Evolutionary conservation across 2,113 vertebrate genomes (phyloP).

Genomic region (Cisticola juncidis): DNA sequence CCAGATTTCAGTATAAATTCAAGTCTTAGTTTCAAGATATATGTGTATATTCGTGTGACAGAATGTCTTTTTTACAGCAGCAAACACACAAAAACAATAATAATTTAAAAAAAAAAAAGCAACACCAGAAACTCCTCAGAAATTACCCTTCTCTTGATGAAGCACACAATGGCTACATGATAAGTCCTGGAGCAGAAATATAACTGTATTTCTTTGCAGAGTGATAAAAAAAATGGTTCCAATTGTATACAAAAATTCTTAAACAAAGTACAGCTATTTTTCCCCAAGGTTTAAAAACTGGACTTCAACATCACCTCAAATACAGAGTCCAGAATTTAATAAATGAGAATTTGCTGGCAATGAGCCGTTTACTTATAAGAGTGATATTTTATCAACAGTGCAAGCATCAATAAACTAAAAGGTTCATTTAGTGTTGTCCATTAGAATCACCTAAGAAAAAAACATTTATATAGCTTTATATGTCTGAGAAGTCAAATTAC

Average conservation of each 20-base stretch:
- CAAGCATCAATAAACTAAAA: not conserved
- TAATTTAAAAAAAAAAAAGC: not conserved
- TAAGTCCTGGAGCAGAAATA: not conserved
- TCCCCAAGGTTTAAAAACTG: not conserved
- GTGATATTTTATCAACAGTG: not conserved
- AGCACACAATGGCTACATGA: not conserved
- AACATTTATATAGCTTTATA: not conserved
- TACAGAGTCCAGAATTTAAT: not conserved
- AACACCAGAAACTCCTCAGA: accelerated
- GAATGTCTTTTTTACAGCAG: not conserved
- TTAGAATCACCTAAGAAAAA: not conserved
- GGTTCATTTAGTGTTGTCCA: not conserved
- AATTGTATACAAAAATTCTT: not conserved
- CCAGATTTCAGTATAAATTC: not conserved
- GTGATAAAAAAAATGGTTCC: not conserved
- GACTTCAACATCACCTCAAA: not conserved
- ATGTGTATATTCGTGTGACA: not conserved
- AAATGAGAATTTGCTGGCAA: not conserved
- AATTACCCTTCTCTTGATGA: not conserved
- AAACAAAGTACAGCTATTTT: not conserved
- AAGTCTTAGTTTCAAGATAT: not conserved
- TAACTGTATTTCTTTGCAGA: not conserved
- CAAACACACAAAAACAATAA: not conserved
- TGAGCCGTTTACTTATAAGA: not conserved
- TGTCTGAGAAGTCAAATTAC: not conserved